Evolutionary conservation across 1,140 invertebrate genomes (phyloP), one percentile per base, ranked within the genome.

Genomic region (Eriocheir sinensis): DNA sequence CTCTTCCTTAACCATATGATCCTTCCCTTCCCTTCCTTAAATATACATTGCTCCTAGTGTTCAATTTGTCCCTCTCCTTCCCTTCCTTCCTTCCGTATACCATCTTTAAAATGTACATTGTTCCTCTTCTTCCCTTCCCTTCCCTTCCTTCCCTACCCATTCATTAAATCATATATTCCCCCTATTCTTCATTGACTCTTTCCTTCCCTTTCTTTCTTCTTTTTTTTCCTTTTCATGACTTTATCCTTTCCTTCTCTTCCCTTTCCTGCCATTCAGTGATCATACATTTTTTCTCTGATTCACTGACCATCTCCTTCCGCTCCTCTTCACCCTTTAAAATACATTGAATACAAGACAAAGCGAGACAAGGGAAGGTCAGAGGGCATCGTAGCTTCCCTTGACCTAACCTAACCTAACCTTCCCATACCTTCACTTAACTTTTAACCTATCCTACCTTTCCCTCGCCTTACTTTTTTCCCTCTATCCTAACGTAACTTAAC

Each of bases 351-450:
- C n/a, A n/a, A n/a, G n/a, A n/a, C n/a, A n/a, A n/a, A n/a, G n/a
- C n/a, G n/a, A n/a, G n/a, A n/a, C n/a, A n/a, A n/a, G n/a, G n/a
- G n/a, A n/a, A n/a, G n/a, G n/a, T n/a, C n/a, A n/a, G n/a, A n/a
- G n/a, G n/a, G n/a, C n/a, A n/a, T n/a, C 60, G 12, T n/a, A 72
- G n/a, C 60, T n/a, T 72, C 12, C 12, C 60, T n/a, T 72, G n/a
- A 72, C n/a, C 60, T 72, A 72, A 72, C 60, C 60, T 72, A 72
- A 72, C 60, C 60, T n/a, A n/a, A n/a, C n/a, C n/a, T n/a, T n/a
- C n/a, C n/a, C n/a, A n/a, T n/a, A n/a, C n/a, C n/a, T n/a, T n/a
- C n/a, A n/a, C n/a, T n/a, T n/a, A n/a, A n/a, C n/a, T n/a, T n/a
- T n/a, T n/a, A 72, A 72, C 60, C 60, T n/a, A 72, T 15, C 60